phyloP scores from a whole-genome alignment of 1,140 invertebrate species.

The Scaptodrosophila lebanonensis region DNA sequence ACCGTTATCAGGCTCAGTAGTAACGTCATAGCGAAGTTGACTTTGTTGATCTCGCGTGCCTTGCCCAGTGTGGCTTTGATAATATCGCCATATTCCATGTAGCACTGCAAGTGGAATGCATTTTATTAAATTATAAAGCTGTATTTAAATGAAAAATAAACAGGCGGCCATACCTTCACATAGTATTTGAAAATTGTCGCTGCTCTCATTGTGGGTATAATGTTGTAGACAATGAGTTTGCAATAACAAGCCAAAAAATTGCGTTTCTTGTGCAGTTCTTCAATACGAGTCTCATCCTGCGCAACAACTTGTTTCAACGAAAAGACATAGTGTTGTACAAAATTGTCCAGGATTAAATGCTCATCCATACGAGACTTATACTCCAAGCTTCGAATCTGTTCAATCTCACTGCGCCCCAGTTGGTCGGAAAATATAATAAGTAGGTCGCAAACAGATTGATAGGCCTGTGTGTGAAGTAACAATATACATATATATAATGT shows the following conservation, averaged over 20 bases:
- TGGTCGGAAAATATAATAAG: constrained; percentile 97
- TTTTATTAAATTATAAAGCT: not conserved
- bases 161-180: constrained; percentile 85
- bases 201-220: constrained; percentile 93
- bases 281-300: constrained; percentile 95
- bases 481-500: not conserved
- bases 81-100: constrained; percentile 99
- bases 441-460: constrained; percentile 95
- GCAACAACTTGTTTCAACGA: constrained; percentile 78
- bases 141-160: not conserved
- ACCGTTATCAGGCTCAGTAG: constrained; percentile 83
- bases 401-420: constrained; percentile 80
- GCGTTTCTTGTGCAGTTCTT: constrained; percentile 95
- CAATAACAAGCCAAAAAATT: constrained; percentile 98
- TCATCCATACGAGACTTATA: constrained; percentile 89
- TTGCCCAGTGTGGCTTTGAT: constrained; percentile 98
- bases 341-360: constrained; percentile 90
- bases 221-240: constrained; percentile 98
- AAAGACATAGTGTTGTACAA: constrained; percentile 97
- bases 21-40: constrained; percentile 96
- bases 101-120: constrained; percentile 82
- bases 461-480: constrained; percentile 82
- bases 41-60: constrained; percentile 98
- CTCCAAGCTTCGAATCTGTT: constrained; percentile 84
- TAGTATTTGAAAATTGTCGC: constrained; percentile 98